Base-by-base conservation (phyloP, 2,888 invertebrate species). In the Agrotis puta region DNA sequence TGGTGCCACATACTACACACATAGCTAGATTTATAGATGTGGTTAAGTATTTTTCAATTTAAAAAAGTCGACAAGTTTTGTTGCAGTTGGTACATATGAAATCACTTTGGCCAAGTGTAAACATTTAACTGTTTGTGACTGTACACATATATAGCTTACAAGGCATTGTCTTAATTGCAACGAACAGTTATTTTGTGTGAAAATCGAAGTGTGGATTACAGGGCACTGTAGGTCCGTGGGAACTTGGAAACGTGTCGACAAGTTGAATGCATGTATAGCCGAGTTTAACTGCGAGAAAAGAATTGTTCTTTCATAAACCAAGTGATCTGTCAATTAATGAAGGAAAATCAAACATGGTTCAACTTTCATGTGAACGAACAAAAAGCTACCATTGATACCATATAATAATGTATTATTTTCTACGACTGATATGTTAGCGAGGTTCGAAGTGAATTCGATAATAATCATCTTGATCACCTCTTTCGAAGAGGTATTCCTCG, bases 131-230 rank as follows among this genome's bases (percentile, higher is more conserved):
- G 54, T 1, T 33, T 5, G n/a, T 33, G 56, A 56, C 33, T 33
- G 56, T 56, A 56, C 56, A 61, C 43, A 4, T 27, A 33, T 11
- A 16, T 72, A 66, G 47, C 53, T 67, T 64, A 54, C n/a, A 59
- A 62, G 51, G 58, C 72, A 70, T 77, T 65, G 65, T 80, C 58
- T 72, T 70, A 77, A 74, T 77, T 68, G 65, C 71, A 64, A 63
- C 57, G 48, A 62, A 77, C 64, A 71, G 66, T 80, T 74, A 79
- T 53, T 58, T 57, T 77, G 73, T 82, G 82, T 77, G 82, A 80
- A 82, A 74, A 82, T 77, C 56, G 50, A 68, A 65, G 71, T 72
- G 65, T 70, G 27, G 53, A 67, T 82, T 80, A 64, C 69, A 72
- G 65, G 11, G 33, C 56, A 56, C 33, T 39, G 48, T 62, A 61